phyloP scores from a whole-genome alignment of 1,140 invertebrate genomes.

The Cepaea nemoralis region DNA sequence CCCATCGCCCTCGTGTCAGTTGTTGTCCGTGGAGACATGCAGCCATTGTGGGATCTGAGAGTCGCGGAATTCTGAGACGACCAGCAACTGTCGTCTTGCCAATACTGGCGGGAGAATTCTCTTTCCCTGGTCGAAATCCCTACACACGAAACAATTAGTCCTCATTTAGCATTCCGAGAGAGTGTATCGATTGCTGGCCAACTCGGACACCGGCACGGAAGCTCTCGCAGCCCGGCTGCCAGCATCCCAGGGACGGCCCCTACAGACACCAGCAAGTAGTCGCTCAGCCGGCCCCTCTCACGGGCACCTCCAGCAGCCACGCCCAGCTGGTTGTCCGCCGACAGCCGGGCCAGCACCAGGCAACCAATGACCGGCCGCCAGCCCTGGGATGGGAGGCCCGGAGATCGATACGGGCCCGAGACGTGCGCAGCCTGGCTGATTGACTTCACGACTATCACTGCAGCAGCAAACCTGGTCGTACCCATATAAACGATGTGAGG shows the following conservation, averaged over 20 bases:
- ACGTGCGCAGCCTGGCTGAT: conserved; percentile 31
- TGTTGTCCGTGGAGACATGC: not conserved
- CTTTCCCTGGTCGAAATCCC: conserved; percentile 32
- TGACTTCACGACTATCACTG: conserved; percentile 3
- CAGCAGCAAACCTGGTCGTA: not conserved
- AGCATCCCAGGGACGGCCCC: too few species aligned
- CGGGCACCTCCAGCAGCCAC: not conserved
- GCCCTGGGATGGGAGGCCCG: conserved; percentile 1
- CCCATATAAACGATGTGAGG: conserved; percentile 21
- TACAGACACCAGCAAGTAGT: too few species aligned
- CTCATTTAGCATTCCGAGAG: conserved; percentile 30
- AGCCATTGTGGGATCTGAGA: not conserved
- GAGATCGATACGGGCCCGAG: conserved; percentile 28
- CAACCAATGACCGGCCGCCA: conserved; percentile 22
- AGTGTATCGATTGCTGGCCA: not conserved
- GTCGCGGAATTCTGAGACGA: conserved; percentile 12
- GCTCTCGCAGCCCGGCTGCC: too few species aligned
- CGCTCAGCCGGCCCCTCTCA: too few species aligned
- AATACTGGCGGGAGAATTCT: conserved; percentile 21
- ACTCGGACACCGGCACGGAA: too few species aligned
- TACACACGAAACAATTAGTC: conserved; percentile 38
- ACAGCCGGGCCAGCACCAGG: not conserved
- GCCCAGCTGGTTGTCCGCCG: conserved; percentile 28
- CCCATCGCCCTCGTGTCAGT: not conserved
- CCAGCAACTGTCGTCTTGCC: conserved; percentile 2